These are phyloP conservation scores for Anniella stebbinsi DNA, from an alignment of 2,797 vertebrate genomes.

Conservation along the genomic window DNA sequence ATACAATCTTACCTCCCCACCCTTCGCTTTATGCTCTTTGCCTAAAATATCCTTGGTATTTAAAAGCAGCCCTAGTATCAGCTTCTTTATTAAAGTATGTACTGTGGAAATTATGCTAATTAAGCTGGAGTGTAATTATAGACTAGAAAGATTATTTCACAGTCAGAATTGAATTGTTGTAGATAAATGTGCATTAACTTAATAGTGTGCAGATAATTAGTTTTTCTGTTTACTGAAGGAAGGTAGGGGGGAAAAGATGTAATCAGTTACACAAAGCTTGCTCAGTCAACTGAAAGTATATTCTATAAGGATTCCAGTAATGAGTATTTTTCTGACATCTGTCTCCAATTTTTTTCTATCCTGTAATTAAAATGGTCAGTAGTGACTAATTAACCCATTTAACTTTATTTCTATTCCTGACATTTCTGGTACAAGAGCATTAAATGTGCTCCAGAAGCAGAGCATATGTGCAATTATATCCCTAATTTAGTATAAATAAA, in stretches of 20 bases:
- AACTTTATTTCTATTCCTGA: conserved; percentile 60
- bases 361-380: conserved; percentile 57
- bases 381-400: conserved; percentile 65
- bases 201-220: conserved; percentile 83
- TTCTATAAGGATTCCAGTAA: conserved; percentile 31
- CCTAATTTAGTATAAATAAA: conserved; percentile 31
- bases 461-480: conserved; percentile 30
- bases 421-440: conserved; percentile 46
- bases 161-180: conserved; percentile 83
- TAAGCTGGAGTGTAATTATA: conserved; percentile 81
- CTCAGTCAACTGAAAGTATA: conserved; percentile 34
- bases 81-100: conserved; percentile 79
- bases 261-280: conserved; percentile 68
- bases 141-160: conserved; percentile 81
- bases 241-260: conserved; percentile 65
- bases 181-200: conserved; percentile 84
- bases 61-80: conserved; percentile 72
- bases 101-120: conserved; percentile 80
- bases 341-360: conserved; percentile 49
- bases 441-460: conserved; percentile 24
- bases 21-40: conserved; percentile 31
- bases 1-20: conserved; percentile 32
- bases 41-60: conserved; percentile 69
- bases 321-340: conserved; percentile 58
- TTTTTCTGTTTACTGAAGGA: conserved; percentile 75